Conservation (phyloP, 2,888 invertebrate genomes). For the Cosmorhoe ocellata region DNA sequence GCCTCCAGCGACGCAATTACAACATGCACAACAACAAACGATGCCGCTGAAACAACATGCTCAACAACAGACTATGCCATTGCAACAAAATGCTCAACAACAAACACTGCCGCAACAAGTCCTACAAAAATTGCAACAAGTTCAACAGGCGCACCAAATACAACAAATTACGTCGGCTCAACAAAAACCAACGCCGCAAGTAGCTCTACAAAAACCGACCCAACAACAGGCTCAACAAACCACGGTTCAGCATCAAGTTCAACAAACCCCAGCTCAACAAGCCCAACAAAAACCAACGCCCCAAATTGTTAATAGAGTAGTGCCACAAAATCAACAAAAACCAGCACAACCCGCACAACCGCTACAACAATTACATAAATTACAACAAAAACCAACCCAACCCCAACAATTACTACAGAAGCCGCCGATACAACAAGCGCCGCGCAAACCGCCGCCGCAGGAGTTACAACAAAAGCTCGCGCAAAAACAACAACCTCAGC, state of each 20-base stretch:
- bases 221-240: too few relatives aligned
- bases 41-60: too few relatives aligned
- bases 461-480: conserved; percentile 36
- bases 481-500: conserved; percentile 26
- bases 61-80: too few relatives aligned
- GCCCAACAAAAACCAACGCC: conserved; percentile 30
- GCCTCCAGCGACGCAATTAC: not conserved
- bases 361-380: too few relatives aligned
- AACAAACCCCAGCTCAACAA: not conserved
- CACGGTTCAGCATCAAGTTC: too few relatives aligned
- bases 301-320: not conserved
- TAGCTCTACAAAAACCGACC: too few relatives aligned
- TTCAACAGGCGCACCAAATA: too few relatives aligned
- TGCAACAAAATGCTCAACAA: too few relatives aligned
- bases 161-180: too few relatives aligned
- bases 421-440: conserved; percentile 29
- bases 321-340: not conserved
- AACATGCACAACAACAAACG: not conserved
- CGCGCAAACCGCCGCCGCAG: conserved; percentile 23
- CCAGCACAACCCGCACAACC: not conserved
- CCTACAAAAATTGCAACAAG: too few relatives aligned
- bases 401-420: conserved; percentile 27
- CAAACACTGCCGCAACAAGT: too few relatives aligned
- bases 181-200: too few relatives aligned
- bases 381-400: not conserved